phyloP scores from a whole-genome alignment of 1,140 invertebrate species.

The Drosophila navojoa region DNA sequence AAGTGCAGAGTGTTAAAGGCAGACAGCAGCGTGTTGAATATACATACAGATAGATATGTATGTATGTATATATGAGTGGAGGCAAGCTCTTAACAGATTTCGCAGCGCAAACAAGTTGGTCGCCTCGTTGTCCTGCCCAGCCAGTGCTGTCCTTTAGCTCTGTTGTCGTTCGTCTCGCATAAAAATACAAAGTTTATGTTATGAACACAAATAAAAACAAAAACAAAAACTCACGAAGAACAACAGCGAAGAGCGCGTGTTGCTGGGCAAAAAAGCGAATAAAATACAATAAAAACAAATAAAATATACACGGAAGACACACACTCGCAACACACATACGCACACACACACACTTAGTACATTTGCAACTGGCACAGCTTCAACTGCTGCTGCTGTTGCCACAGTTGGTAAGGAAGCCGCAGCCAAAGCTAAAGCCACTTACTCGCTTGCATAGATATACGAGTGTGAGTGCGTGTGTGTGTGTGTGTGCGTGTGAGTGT shows the following conservation, averaged over 20 bases:
- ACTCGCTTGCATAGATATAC: conserved; percentile 14
- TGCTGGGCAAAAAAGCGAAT: conserved; percentile 56
- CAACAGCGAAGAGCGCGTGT: conserved; percentile 67
- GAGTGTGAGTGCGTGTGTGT: conserved; percentile 21
- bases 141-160: conserved; percentile 9
- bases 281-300: conserved; percentile 81
- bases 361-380: conserved; percentile 72
- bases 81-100: conserved; percentile 80
- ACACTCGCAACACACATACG: conserved; percentile 30
- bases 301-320: conserved; percentile 71
- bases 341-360: conserved; percentile 39
- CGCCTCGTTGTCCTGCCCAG: conserved; percentile 38
- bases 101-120: conserved; percentile 79
- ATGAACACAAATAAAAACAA: conserved; percentile 82
- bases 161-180: conserved; percentile 55
- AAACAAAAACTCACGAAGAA: conserved; percentile 65
- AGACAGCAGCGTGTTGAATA: conserved; percentile 53
- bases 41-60: conserved; percentile 34
- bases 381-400: conserved; percentile 49
- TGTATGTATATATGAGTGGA: conserved; percentile 8
- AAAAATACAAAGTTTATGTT: conserved; percentile 82
- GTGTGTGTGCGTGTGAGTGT: conserved; percentile 11
- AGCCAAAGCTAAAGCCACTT: conserved; percentile 30
- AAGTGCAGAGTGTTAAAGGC: conserved; percentile 61
- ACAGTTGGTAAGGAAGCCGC: conserved; percentile 44